Conservation (phyloP, 2,113 vertebrate species). For the Passer domesticus region DNA sequence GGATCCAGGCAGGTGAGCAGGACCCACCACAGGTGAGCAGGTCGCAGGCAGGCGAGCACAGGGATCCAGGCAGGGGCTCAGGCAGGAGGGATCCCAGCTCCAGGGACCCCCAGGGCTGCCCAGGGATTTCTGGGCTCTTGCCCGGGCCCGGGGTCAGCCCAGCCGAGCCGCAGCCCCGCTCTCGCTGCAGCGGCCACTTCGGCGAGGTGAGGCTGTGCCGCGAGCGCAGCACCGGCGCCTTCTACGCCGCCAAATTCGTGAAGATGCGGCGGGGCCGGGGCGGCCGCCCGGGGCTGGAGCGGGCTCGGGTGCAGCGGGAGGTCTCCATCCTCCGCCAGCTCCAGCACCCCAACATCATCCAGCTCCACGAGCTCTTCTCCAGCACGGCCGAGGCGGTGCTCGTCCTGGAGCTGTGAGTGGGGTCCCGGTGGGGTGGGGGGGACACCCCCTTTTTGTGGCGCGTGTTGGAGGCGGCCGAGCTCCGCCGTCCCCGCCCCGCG, state of each 20-base stretch:
- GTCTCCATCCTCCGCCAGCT: constrained; percentile 76
- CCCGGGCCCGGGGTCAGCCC: accelerated
- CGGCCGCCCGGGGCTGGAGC: constrained; percentile 68
- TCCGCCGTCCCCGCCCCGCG: not conserved
- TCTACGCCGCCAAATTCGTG: constrained; percentile 78
- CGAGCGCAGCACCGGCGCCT: constrained; percentile 49
- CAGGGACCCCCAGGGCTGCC: accelerated
- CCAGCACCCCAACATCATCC: constrained; percentile 76
- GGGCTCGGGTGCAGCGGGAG: constrained; percentile 71
- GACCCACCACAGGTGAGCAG: too few species aligned
- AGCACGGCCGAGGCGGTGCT: constrained; percentile 78
- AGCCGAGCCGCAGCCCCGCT: not conserved
- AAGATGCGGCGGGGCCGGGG: constrained; percentile 58
- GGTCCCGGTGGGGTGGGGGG: too few species aligned
- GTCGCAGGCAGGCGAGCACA: too few species aligned
- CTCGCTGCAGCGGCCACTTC: constrained; percentile 73
- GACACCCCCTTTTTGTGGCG: not conserved
- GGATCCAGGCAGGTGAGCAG: too few species aligned
- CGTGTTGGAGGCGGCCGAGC: accelerated
- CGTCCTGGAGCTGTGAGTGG: constrained; percentile 81
- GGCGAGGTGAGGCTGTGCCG: constrained; percentile 75
- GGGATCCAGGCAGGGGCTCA: not conserved
- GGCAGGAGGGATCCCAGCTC: not conserved
- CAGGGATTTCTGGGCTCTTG: not conserved
- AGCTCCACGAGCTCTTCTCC: constrained; percentile 77